These are phyloP conservation scores for Synanthedon formicaeformis DNA, from an alignment of 2,888 invertebrate genomes.

Conservation along the genomic window DNA sequence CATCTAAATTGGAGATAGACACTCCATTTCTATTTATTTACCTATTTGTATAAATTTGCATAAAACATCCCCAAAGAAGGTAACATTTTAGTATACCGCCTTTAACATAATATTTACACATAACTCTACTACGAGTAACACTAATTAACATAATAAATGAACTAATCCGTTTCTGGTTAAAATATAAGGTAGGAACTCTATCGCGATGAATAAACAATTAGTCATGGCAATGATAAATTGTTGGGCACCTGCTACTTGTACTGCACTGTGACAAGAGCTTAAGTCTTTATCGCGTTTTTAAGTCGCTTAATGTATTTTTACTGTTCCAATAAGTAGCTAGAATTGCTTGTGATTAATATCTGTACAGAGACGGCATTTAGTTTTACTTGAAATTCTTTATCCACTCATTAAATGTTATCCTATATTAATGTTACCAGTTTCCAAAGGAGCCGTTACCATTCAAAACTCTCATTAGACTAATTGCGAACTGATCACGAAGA, in stretches of 20 bases:
- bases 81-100: no score
- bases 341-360: neutral
- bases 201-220: constrained; percentile 18
- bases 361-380: neutral
- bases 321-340: neutral
- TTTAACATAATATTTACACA: no score
- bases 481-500: neutral
- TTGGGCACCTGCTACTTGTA: constrained; percentile 12
- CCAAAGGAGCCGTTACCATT: neutral
- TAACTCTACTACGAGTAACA: constrained; percentile 4
- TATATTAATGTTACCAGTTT: neutral
- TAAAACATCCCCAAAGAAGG: no score
- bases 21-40: no score
- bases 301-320: neutral
- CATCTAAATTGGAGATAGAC: no score
- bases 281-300: neutral
- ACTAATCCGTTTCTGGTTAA: constrained; percentile 26
- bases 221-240: constrained; percentile 18
- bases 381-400: neutral
- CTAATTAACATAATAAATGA: constrained; percentile 39
- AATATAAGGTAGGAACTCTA: constrained; percentile 19
- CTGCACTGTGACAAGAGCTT: constrained; percentile 1
- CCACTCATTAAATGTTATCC: neutral
- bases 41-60: no score
- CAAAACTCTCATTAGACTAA: neutral